Percentiles rank a stretch among this genome's conserved stretches.
These are phyloP conservation scores for Morpho helenor DNA, from an alignment of 2,888 invertebrate genomes.

Conservation along the genomic window DNA sequence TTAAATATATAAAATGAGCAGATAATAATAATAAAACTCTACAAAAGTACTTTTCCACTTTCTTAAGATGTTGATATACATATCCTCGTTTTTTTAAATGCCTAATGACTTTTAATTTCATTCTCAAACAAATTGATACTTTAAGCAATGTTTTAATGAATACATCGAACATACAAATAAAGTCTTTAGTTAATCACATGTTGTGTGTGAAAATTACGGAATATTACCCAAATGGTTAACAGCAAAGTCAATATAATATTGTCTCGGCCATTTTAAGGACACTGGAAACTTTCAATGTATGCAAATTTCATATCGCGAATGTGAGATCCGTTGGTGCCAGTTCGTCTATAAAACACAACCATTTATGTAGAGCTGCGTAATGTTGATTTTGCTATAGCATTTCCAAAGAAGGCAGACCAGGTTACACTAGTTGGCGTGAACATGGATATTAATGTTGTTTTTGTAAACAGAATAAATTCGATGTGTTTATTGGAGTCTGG, in stretches of 20 bases:
- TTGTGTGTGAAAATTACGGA: conserved; percentile 4
- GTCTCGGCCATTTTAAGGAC: conserved; percentile 3
- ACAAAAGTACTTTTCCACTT: too few species aligned
- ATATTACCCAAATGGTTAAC: conserved; percentile 1
- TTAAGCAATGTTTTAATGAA: too few species aligned
- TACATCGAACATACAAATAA: too few species aligned
- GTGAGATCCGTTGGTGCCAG: conserved; percentile 27
- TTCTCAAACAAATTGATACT: too few species aligned
- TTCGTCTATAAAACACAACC: conserved; percentile 28
- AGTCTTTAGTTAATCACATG: too few species aligned
- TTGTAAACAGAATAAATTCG: conserved; percentile 41
- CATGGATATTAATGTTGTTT: conserved; percentile 30
- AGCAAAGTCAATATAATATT: conserved; percentile 2
- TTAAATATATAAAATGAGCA: too few species aligned
- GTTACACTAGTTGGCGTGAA: conserved; percentile 15
- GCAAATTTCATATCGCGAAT: conserved; percentile 8
- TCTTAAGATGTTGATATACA: too few species aligned
- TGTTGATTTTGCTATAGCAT: neutral
- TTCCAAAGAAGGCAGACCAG: conserved; percentile 18
- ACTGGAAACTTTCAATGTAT: conserved; percentile 24
- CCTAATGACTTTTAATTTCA: too few species aligned
- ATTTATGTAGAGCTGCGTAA: conserved; percentile 14
- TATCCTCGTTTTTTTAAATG: too few species aligned
- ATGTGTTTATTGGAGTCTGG: conserved; percentile 30
- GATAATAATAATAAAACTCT: too few species aligned